phyloP scores from a whole-genome alignment of 2,797 vertebrate genomes.

The Hirundo rustica region DNA sequence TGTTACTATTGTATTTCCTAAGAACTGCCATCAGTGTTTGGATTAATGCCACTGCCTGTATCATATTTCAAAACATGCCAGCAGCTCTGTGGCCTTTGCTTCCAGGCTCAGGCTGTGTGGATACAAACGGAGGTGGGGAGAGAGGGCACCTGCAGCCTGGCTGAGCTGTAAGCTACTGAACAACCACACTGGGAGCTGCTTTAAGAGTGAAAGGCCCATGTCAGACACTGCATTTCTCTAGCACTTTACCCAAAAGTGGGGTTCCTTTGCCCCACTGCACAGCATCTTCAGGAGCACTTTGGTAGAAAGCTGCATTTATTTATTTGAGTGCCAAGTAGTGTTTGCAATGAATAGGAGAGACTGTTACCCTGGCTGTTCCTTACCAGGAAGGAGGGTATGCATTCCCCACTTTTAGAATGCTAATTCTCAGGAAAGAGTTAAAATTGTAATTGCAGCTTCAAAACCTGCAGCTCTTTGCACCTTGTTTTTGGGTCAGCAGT shows the following conservation, averaged over 20 bases:
- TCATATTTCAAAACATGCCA: neutral
- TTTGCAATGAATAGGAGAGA: neutral
- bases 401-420: neutral
- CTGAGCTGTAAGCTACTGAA: neutral
- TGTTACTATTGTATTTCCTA: neutral
- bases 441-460: neutral
- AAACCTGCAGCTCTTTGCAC: neutral
- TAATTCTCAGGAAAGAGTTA: neutral
- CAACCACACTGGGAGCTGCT: neutral
- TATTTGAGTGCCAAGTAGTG: neutral
- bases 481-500: neutral
- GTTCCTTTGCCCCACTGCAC: neutral
- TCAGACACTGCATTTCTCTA: neutral
- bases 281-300: neutral
- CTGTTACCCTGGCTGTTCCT: neutral
- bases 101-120: neutral
- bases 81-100: neutral
- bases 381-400: neutral
- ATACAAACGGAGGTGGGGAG: fast-evolving
- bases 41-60: neutral
- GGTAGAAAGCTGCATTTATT: neutral
- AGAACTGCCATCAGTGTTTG: neutral
- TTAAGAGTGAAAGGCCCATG: neutral
- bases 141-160: neutral
- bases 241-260: neutral